phyloP scores from a whole-genome alignment of 2,113 vertebrate genomes.

The Oncorhynchus masou region DNA sequence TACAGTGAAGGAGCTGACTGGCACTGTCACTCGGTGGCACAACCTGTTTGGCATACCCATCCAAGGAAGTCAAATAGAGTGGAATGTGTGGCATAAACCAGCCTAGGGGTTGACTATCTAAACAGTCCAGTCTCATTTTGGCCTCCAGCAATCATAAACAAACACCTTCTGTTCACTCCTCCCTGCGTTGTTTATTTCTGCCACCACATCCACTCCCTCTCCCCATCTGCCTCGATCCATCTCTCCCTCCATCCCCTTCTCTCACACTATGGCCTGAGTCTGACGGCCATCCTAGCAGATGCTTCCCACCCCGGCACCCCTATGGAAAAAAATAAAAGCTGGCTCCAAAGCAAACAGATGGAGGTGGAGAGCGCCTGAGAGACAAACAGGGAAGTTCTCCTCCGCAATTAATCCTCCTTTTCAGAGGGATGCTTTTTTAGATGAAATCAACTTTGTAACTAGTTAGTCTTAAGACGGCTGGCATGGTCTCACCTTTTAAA shows the following conservation, averaged over 20 bases:
- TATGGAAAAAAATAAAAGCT: constrained; percentile 48
- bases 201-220: neutral
- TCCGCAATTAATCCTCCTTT: constrained; percentile 46
- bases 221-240: neutral
- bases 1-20: neutral
- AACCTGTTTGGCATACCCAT: constrained; percentile 33
- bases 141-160: constrained; percentile 46
- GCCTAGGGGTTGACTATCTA: constrained; percentile 51
- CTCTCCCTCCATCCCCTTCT: neutral
- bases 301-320: constrained; percentile 52
- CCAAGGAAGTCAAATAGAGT: constrained; percentile 33
- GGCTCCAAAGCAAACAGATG: constrained; percentile 60
- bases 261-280: constrained; percentile 20
- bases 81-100: constrained; percentile 55
- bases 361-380: constrained; percentile 26
- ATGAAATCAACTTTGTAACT: neutral
- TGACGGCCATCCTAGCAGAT: constrained; percentile 65
- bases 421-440: neutral
- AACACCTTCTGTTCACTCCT: constrained; percentile 39
- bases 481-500: no score
- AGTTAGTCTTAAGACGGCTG: no score
- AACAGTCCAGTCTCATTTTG: constrained; percentile 36
- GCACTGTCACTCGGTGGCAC: constrained; percentile 34
- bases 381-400: constrained; percentile 23
- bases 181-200: constrained; percentile 27